Percentiles rank a stretch among this genome's conserved stretches.
Conservation (phyloP, 1,140 invertebrate species). For the Tetragnatha versicolor region DNA sequence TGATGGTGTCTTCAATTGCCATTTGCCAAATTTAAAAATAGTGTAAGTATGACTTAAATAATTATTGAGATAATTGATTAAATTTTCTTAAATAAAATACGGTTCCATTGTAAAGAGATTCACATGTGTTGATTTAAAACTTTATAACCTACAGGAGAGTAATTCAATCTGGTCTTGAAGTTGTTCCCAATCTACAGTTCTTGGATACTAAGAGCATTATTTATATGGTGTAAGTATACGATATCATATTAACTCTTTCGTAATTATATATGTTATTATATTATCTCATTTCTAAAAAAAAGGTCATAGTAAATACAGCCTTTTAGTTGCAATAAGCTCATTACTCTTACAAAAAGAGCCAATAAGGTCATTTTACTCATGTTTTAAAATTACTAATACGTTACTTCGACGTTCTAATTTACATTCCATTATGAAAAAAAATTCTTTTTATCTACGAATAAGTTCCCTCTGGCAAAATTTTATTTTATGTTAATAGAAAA, state of each 20-base stretch:
- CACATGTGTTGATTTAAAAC: not conserved
- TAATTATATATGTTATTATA: too few species aligned
- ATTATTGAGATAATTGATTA: not conserved
- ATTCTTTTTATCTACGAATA: too few species aligned
- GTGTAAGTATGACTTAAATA: conserved; percentile 65
- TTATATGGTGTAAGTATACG: conserved; percentile 69
- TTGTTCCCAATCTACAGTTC: conserved; percentile 66
- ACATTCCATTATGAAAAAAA: too few species aligned
- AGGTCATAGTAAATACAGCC: too few species aligned
- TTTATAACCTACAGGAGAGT: conserved; percentile 69
- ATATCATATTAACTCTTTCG: not conserved
- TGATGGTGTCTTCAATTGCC: conserved; percentile 63
- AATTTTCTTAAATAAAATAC: not conserved
- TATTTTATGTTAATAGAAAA: too few species aligned
- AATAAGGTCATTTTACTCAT: too few species aligned
- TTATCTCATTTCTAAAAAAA: too few species aligned
- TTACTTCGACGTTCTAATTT: too few species aligned
- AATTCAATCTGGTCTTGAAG: conserved; percentile 67
- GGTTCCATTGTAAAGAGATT: not conserved
- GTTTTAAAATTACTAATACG: too few species aligned
- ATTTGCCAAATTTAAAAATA: conserved; percentile 63
- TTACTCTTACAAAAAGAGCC: too few species aligned
- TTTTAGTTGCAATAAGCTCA: too few species aligned
- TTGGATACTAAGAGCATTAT: conserved; percentile 67
- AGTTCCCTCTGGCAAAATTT: too few species aligned